Base-by-base conservation (phyloP, 2,888 invertebrate species). In the Amphipoea lucens region DNA sequence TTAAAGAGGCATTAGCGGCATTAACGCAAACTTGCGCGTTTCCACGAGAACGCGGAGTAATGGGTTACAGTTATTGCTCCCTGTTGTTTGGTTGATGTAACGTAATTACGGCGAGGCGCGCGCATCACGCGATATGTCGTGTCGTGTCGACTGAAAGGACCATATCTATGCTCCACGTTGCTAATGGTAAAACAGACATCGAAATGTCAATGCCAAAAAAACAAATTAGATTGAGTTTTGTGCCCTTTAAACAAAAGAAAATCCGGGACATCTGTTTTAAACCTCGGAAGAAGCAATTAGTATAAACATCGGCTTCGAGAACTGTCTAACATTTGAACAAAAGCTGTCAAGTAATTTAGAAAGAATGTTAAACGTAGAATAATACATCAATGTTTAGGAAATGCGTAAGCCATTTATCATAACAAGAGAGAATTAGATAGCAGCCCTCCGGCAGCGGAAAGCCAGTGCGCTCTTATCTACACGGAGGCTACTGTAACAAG, bases 111-210 rank as follows among this genome's bases (percentile, higher is more conserved):
- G 86, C 79, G 87, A 82, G 87, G 89, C 90, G 90, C 87, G 85
- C 81, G 86, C 89, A 87, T 87, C 94, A 94, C 94, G 94, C 94
- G 89, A 94, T 91, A 84, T 93, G 85, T 90, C 93, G 93, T 93
- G 92, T 83, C 83, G 23, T 80, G 67, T 60, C 78, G 54, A 40
- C 83, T 68, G 74, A 65, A 84, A 79, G 63, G 45, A 69, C 54
- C 45, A 74, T 78, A 71, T 71, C 66, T 70, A 79, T 51, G 12
- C 57, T 71, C 66, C 63, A 73, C 67, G 51, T 69, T 23, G 29
- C 62, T 60, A 68, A 74, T 54, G 9, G 23, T 76, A 51, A 69
- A 65, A 82, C 65, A 65, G 4, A 70, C 51, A 67, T 48, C 20
- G 42, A 77, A 82, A 78, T 80, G 71, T 82, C 76, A 85, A 63